Percentiles rank a stretch among this genome's conserved stretches.
Evolutionary conservation across 1,140 invertebrate species (phyloP).

Genomic region (Drosophila pseudoobscura): DNA sequence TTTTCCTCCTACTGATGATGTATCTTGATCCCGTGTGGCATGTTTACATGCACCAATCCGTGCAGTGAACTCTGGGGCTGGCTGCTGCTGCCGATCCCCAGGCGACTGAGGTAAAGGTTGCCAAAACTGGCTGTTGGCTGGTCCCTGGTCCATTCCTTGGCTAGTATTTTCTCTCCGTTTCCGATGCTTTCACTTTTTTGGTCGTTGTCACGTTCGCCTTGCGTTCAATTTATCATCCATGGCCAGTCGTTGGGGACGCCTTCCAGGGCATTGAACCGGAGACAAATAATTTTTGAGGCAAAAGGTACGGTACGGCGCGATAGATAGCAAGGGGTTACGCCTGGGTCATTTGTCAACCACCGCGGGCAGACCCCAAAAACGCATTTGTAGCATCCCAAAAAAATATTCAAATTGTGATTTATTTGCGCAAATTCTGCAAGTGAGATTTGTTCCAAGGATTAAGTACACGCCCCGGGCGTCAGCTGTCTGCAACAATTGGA

Average conservation of each 20-base stretch:
- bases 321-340: conserved; percentile 43
- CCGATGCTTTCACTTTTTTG: conserved; percentile 77
- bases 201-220: conserved; percentile 69
- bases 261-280: conserved; percentile 55
- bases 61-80: conserved; percentile 51
- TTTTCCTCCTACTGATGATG: conserved; percentile 1
- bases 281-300: conserved; percentile 10
- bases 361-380: conserved; percentile 10
- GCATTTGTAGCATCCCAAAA: conserved; percentile 10
- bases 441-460: conserved; percentile 53
- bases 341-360: conserved; percentile 60
- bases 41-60: conserved; percentile 55
- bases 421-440: conserved; percentile 63
- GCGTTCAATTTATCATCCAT: conserved; percentile 73
- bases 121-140: conserved; percentile 15
- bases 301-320: conserved; percentile 21
- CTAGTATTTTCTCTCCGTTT: conserved; percentile 50
- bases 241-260: conserved; percentile 30
- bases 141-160: conserved; percentile 55
- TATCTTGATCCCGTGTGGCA: conserved; percentile 46
- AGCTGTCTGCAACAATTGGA: conserved; percentile 40
- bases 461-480: conserved; percentile 25
- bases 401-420: conserved; percentile 66
- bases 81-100: conserved; percentile 9
- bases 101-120: conserved; percentile 35